Percentiles rank a stretch among this genome's conserved stretches.
Evolutionary conservation across 1,140 invertebrate species (phyloP).

Genomic region (Brachionus rotundiformis): DNA sequence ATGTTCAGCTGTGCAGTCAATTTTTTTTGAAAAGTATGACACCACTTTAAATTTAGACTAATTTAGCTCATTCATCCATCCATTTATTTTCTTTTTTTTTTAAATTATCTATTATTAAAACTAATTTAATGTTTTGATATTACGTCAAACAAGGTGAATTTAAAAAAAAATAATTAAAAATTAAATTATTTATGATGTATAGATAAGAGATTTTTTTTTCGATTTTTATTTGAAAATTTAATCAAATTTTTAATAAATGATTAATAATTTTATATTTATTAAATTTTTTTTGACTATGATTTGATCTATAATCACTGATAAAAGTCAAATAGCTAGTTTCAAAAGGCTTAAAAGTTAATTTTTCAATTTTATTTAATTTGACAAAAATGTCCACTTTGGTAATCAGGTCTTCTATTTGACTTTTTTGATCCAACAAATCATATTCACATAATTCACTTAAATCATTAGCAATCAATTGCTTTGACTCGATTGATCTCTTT

Average conservation of each 20-base stretch:
- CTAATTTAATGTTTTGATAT: not conserved
- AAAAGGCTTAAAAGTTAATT: not conserved
- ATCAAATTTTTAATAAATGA: conserved; percentile 25
- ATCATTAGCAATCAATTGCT: not conserved
- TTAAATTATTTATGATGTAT: too few species aligned
- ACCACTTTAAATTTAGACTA: conserved; percentile 33
- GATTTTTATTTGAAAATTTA: not conserved
- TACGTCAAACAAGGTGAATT: not conserved
- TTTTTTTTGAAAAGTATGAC: conserved; percentile 50
- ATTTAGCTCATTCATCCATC: too few species aligned
- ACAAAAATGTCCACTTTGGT: not conserved
- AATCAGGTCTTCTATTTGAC: not conserved
- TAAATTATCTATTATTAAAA: too few species aligned
- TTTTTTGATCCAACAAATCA: conserved; percentile 35
- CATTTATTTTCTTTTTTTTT: not conserved
- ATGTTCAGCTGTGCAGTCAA: not conserved
- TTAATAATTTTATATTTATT: conserved; percentile 29
- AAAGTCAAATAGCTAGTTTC: conserved; percentile 12
- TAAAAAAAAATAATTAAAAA: not conserved
- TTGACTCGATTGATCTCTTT: not conserved
- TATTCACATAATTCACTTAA: not conserved
- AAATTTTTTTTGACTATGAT: conserved; percentile 7
- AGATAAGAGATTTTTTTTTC: not conserved
- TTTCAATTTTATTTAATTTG: conserved; percentile 15
- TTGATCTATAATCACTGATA: conserved; percentile 33